These are phyloP conservation scores for Embiotoca jacksoni DNA, from an alignment of 2,113 vertebrate genomes.

Conservation along the genomic window DNA sequence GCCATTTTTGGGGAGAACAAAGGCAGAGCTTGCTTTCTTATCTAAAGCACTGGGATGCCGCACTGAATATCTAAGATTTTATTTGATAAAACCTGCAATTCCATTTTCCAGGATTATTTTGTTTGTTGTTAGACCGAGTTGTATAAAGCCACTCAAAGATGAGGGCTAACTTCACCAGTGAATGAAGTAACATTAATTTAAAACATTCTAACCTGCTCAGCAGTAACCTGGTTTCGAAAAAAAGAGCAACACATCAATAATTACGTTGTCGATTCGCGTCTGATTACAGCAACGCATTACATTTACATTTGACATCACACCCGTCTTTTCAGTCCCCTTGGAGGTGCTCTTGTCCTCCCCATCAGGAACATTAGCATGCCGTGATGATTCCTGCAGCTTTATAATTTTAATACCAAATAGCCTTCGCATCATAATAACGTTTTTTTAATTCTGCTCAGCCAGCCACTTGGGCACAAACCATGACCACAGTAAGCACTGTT, in stretches of 20 bases:
- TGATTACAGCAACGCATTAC: slow-evolving; percentile 33
- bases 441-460: slow-evolving; percentile 52
- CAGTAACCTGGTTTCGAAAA: background rate
- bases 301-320: slow-evolving; percentile 60
- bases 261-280: slow-evolving; percentile 27
- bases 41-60: background rate
- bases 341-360: slow-evolving; percentile 17
- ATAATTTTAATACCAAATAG: slow-evolving; percentile 53
- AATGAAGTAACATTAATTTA: slow-evolving; percentile 16
- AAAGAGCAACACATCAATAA: slow-evolving; percentile 18
- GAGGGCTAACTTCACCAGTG: slow-evolving; percentile 1
- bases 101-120: slow-evolving; percentile 13
- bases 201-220: background rate
- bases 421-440: slow-evolving; percentile 57
- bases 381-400: slow-evolving; percentile 48
- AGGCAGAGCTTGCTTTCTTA: slow-evolving; percentile 3
- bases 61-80: slow-evolving; percentile 11
- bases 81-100: slow-evolving; percentile 12
- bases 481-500: slow-evolving; percentile 34
- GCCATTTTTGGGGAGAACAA: slow-evolving; percentile 24
- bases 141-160: slow-evolving; percentile 1
- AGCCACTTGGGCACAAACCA: slow-evolving; percentile 44
- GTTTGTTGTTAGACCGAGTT: background rate
- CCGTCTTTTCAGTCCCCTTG: slow-evolving; percentile 52
- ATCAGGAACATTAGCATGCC: slow-evolving; percentile 52